Base-by-base conservation (phyloP, 2,113 vertebrate genomes). In the Engystomops pustulosus region DNA sequence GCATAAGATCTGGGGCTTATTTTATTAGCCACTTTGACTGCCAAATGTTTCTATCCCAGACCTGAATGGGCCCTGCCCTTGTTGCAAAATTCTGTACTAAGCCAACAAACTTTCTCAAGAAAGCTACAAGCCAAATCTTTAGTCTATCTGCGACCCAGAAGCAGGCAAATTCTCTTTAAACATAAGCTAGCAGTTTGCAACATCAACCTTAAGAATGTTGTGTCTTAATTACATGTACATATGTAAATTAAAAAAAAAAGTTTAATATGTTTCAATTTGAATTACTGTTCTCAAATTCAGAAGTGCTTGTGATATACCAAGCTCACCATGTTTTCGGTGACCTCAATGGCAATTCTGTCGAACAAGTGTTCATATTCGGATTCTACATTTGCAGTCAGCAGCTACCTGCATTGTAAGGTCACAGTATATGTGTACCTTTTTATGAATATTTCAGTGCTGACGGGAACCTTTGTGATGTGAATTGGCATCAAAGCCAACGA, bases 401-500 rank as follows among this genome's bases (percentile, higher is more conserved):
- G 82, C 72, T 78, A 84, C 74, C 82, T 84, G 74, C 62, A 69
- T 78, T 84, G 82, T 78, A 84, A 84, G 82, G 82, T 78, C 82
- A 69, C 45, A 67, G 27, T 69, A 51, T 78, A 78, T 70, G 82
- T 78, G 82, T 84, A 67, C 70, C 18, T 76, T 68, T 84, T 78
- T 78, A 84, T 84, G 82, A 84, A 84, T 84, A 84, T 84, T 84
- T 84, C 82, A 84, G 74, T 70, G 82, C 60, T 84, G 82, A 84
- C 74, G 74, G 82, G 82, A 84, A 84, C 82, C 74, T 84, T 84
- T 84, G 82, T 78, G 74, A 84, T 78, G 77, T 45, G 47, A 84
- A 78, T 78, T 84, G 82, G 82, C 74, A 84, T 84, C 82, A 78
- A 77, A 84, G 82, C 74, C 82, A 84, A 84, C 17, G 34, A 84